Evolutionary conservation across 2,888 invertebrate genomes (phyloP).

Genomic region (Anarsia innoxiella): DNA sequence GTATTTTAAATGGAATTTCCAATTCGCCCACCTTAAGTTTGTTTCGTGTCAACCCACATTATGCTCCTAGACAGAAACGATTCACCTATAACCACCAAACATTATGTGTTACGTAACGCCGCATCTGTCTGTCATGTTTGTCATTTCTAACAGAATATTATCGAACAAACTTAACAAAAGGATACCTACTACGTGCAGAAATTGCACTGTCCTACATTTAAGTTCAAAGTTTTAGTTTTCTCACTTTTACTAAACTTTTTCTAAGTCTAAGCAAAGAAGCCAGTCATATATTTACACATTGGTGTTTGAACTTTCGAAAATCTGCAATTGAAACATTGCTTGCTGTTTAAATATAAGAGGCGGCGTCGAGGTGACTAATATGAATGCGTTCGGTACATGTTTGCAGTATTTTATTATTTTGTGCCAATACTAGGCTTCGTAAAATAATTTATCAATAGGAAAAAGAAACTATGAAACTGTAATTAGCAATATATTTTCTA

Average conservation of each 20-base stretch:
- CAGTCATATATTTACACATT: slow-evolving; percentile 50
- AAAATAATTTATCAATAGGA: too few species aligned
- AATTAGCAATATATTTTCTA: too few species aligned
- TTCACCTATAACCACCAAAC: not conserved
- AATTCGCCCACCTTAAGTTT: slow-evolving; percentile 26
- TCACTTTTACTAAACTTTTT: slow-evolving; percentile 45
- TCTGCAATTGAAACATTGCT: slow-evolving; percentile 60
- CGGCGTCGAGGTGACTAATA: slow-evolving; percentile 4
- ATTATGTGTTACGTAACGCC: slow-evolving; percentile 5
- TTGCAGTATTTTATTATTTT: slow-evolving; percentile 6
- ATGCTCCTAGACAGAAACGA: slow-evolving; percentile 1
- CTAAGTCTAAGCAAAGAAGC: slow-evolving; percentile 43
- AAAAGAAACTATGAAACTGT: too few species aligned
- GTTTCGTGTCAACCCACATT: slow-evolving; percentile 2
- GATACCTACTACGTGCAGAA: too few species aligned
- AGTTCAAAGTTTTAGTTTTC: slow-evolving; percentile 10
- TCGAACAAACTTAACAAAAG: too few species aligned
- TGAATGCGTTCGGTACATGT: slow-evolving; percentile 11
- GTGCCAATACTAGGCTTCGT: not conserved
- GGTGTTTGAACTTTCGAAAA: slow-evolving; percentile 67
- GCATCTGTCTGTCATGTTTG: slow-evolving; percentile 1
- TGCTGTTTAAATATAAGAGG: slow-evolving; percentile 49
- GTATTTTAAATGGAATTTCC: slow-evolving; percentile 38
- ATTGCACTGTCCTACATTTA: slow-evolving; percentile 7
- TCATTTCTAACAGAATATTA: slow-evolving; percentile 2